Evolutionary conservation across 2,797 vertebrate species (phyloP), one percentile per base, ranked within the genome.

Genomic region (Tragelaphus oryx): DNA sequence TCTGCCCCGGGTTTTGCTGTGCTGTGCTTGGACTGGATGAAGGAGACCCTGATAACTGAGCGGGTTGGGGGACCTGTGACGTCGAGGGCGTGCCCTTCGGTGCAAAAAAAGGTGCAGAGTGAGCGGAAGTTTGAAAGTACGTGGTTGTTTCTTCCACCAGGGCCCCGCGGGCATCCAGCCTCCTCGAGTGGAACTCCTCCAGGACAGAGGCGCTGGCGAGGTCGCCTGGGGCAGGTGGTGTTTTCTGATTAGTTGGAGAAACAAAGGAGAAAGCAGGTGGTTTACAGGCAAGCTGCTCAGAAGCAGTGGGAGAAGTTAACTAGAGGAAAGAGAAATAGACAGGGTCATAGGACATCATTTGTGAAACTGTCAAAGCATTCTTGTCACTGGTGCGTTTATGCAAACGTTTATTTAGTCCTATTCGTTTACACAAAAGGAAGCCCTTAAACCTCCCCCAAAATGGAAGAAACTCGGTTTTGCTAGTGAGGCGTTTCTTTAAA

Each of bases 271-370:
- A 93, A 98, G 98, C 97, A 98, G 98, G 97, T 98, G 97, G 75
- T 98, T 98, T 98, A 98, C 97, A 97, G 98, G 97, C 98, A 97
- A 98, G 98, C 97, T 98, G 98, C 97, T 94, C 98, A 98, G 97
- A 98, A 94, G 98, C 93, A 98, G 98, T 97, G 97, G 98, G 93
- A 98, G 98, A 98, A 96, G 97, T 98, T 97, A 98, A 98, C 98
- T 99, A 95, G 98, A 98, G 98, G 97, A 96, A 96, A 98, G 97
- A 98, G 96, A 98, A 97, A 98, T 81, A 98, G 91, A 98, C 92
- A 98, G 98, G 98, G 98, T 97, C 96, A 97, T 4, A 97, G 96
- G 83, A 79, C 74, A 74, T 94, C 95, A 95, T 50, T 60, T 94
- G 93, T 78, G 94, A 80, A 97, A 96, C 37, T 88, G 82, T 95